A percentile compares a stretch with the other conserved stretches of the same genome.
Conservation (phyloP, 1,140 invertebrate genomes). For the Babylonia areolata region DNA sequence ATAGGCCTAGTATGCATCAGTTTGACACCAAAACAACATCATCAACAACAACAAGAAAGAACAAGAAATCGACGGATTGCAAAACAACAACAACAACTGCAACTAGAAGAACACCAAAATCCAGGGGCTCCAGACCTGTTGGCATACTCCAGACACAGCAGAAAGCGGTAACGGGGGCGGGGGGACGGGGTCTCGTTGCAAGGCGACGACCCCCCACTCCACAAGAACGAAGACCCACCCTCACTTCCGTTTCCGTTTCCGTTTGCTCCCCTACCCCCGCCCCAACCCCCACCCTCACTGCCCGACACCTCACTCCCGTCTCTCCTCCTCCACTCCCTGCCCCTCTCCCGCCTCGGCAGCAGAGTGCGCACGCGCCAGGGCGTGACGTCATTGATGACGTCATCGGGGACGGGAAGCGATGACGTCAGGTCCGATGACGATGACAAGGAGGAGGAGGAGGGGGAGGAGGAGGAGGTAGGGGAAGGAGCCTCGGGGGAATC, state of each 20-base stretch:
- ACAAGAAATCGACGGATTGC: not conserved
- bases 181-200: slow-evolving; percentile 8
- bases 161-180: not conserved
- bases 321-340: not conserved
- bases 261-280: not conserved
- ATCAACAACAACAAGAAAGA: not conserved
- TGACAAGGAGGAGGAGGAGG: not conserved
- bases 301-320: not conserved
- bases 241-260: no score
- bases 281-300: not conserved
- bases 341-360: not conserved
- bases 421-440: not conserved
- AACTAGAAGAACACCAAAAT: not conserved
- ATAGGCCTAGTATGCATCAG: no score
- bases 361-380: not conserved
- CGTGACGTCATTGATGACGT: not conserved
- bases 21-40: no score
- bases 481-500: not conserved
- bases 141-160: slow-evolving; percentile 18
- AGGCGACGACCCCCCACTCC: not conserved
- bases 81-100: not conserved
- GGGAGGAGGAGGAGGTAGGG: not conserved
- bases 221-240: not conserved
- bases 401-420: not conserved
- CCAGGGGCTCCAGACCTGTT: not conserved